These are phyloP conservation scores for Dendrolimus pini DNA, from an alignment of 2,888 invertebrate species.

Conservation along the genomic window DNA sequence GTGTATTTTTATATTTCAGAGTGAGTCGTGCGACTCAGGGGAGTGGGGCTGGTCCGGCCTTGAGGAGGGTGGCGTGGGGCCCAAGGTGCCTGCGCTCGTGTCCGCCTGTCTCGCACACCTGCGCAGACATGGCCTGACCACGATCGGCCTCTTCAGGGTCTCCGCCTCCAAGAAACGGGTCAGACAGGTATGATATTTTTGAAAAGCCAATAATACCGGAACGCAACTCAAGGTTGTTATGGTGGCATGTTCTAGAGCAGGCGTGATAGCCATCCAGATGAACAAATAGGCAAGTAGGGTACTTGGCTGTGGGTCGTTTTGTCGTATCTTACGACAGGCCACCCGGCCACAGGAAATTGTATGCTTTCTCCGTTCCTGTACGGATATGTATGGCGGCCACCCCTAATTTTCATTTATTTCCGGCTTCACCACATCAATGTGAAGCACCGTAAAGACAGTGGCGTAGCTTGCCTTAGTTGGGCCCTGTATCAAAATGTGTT, in stretches of 20 bases:
- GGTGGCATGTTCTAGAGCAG: too few species aligned
- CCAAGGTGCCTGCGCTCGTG: conserved; percentile 86
- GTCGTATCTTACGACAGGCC: too few species aligned
- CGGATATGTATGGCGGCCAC: background rate
- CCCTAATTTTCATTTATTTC: too few species aligned
- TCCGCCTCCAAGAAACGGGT: conserved; percentile 95
- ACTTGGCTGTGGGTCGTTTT: too few species aligned
- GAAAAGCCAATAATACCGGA: too few species aligned
- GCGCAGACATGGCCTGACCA: conserved; percentile 87
- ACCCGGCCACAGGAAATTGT: background rate
- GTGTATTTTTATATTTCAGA: conserved; percentile 65
- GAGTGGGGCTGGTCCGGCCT: conserved; percentile 77
- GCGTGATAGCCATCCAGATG: too few species aligned
- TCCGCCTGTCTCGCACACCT: conserved; percentile 88
- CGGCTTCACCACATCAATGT: too few species aligned
- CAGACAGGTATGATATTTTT: conserved; percentile 80
- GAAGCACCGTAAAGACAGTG: too few species aligned
- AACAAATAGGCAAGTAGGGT: too few species aligned
- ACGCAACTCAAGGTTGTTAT: too few species aligned
- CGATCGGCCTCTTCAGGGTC: conserved; percentile 93
- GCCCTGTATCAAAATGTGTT: too few species aligned
- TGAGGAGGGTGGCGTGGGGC: conserved; percentile 72
- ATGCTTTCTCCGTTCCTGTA: background rate
- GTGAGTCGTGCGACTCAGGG: conserved; percentile 86
- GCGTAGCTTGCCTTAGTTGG: too few species aligned